Conservation (phyloP, 2,113 vertebrate species). For the Proteles cristata region DNA sequence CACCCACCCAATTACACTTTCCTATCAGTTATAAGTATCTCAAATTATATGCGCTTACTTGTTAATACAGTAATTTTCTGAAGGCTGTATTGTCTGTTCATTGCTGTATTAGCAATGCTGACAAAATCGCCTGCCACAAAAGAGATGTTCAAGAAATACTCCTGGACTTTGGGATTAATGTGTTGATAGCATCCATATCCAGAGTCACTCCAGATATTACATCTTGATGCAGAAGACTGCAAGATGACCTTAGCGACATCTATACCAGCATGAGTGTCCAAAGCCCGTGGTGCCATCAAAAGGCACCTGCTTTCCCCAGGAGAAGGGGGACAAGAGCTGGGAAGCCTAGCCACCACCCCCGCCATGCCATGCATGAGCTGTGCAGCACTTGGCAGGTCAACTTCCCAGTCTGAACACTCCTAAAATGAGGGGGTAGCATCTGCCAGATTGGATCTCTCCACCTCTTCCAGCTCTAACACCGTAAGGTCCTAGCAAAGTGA, state of each 20-base stretch:
- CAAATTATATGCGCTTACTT: neutral
- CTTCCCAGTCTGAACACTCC: neutral
- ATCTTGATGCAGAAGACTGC: neutral
- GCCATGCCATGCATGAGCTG: neutral
- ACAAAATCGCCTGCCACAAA: neutral
- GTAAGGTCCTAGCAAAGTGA: neutral
- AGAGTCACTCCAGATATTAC: neutral
- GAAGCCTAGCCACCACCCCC: neutral
- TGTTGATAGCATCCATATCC: neutral
- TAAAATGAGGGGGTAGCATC: neutral
- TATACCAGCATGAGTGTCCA: no score
- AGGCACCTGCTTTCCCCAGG: neutral
- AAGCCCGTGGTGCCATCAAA: neutral
- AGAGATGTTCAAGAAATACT: neutral
- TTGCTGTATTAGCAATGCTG: neutral
- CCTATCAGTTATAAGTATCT: neutral
- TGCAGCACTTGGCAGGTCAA: no score
- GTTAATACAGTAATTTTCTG: neutral
- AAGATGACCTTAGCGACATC: neutral
- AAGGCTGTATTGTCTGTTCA: neutral
- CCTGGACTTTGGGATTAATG: neutral
- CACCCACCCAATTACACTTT: neutral
- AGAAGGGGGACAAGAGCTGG: neutral
- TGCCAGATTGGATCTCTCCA: accelerated
- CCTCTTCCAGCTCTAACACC: neutral